Evolutionary conservation across 1,140 invertebrate species (phyloP).

Genomic region (Ridgeia piscesae): DNA sequence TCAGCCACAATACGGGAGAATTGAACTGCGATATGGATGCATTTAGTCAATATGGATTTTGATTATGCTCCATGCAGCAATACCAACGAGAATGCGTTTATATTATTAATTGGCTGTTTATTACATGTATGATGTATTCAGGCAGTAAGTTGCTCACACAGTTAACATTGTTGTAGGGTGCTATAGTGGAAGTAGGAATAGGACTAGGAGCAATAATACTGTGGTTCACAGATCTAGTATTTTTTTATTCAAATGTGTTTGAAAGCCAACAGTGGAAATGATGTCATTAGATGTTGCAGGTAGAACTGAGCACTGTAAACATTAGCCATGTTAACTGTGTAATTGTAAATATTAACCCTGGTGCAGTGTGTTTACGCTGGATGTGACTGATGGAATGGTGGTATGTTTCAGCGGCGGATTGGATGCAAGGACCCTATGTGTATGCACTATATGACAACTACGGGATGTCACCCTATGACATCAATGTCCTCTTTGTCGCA

Average conservation of each 20-base stretch:
- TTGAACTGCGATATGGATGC: no score
- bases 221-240: no score
- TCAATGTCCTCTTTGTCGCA: constrained; percentile 70
- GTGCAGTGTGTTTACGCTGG: neutral
- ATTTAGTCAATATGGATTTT: no score
- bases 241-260: neutral
- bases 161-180: no score
- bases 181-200: no score
- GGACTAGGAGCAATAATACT: no score
- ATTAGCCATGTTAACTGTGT: neutral
- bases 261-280: neutral
- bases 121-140: no score
- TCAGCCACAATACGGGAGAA: no score
- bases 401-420: constrained; percentile 66
- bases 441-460: constrained; percentile 72
- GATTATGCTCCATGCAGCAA: no score
- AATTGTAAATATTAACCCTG: neutral
- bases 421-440: constrained; percentile 75
- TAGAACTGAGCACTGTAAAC: neutral
- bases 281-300: neutral
- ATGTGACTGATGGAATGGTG: neutral
- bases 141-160: no score
- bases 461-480: constrained; percentile 66
- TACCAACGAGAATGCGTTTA: no score
- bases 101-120: no score